Evolutionary conservation across 2,888 invertebrate genomes (phyloP).

Genomic region (Amphipoea oculea): DNA sequence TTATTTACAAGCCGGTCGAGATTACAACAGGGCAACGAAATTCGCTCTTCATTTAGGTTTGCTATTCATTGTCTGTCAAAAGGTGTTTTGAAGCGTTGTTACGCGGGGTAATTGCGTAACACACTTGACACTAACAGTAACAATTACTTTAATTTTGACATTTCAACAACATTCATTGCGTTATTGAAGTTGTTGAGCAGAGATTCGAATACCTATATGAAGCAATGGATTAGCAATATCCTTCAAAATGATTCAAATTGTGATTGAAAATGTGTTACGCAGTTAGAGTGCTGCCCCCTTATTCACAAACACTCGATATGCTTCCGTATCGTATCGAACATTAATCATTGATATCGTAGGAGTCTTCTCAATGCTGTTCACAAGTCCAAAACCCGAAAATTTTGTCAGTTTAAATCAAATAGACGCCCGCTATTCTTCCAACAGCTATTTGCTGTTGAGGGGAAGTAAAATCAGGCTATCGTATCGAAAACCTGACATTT

Average conservation of each 20-base stretch:
- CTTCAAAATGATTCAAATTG: not conserved
- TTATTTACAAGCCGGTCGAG: slow-evolving; percentile 40
- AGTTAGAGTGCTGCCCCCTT: not conserved
- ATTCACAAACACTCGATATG: too few species aligned
- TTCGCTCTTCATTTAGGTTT: slow-evolving; percentile 6
- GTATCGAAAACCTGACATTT: too few species aligned
- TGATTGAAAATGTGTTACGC: not conserved
- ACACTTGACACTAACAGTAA: not conserved
- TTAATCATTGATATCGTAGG: too few species aligned
- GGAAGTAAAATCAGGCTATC: too few species aligned
- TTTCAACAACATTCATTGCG: not conserved
- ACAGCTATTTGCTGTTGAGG: too few species aligned
- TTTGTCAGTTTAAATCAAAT: too few species aligned
- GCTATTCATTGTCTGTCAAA: not conserved
- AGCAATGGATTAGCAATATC: not conserved
- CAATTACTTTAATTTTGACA: not conserved
- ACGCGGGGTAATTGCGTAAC: not conserved
- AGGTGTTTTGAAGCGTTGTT: not conserved
- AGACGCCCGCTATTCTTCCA: too few species aligned
- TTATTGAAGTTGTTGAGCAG: not conserved
- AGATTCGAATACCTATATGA: not conserved
- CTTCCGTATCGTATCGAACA: too few species aligned
- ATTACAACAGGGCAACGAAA: slow-evolving; percentile 18
- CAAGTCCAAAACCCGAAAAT: too few species aligned
- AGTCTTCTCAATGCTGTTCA: too few species aligned